Base-by-base conservation (phyloP, 1,140 invertebrate genomes). In the Acyrthosiphon pisum region DNA sequence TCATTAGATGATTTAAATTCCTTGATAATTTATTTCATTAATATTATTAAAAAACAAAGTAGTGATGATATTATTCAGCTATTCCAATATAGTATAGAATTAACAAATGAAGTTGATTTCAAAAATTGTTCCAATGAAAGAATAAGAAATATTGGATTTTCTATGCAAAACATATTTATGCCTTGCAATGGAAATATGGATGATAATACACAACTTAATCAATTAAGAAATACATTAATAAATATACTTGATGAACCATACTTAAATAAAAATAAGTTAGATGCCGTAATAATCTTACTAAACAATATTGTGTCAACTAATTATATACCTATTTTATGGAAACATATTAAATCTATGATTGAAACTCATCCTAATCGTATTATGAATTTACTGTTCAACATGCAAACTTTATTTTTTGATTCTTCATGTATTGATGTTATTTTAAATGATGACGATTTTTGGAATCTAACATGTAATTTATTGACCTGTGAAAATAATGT, bases 401-500 rank as follows among this genome's bases (percentile, higher is more conserved):
- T 93, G 91, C 91, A 93, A 37, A 20, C n/a, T 93, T 37, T 84
- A 53, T 86, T 93, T 6, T 83, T 93, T 84, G 35, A 93, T 53
- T 20, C 91, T 30, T 20, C 30, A 0, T 93, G 91, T 93, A 50
- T 83, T 93, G 37, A 0, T 56, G 6, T 53, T 86, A 44, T 93
- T 50, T 86, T 93, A 7, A 93, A 84, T 41, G 91, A 93, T 56
- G 41, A 44, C 1, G 81, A 93, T 93, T 93, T 84, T 93, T 93
- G 91, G 91, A 53, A 20, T 56, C 23, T 93, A 53, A 26, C 44
- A 20, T 93, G 81, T 93, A n/a, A n/a, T 53, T 84, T 83, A 41
- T 41, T 93, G 23, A 86, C 81, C 2, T n/a, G 44, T 56, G 48
- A 93, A 84, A 93, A 93, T 83, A 84, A 81, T 93, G 35, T 93